phyloP scores from a whole-genome alignment of 2,797 vertebrate genomes.

The Salmo trutta region DNA sequence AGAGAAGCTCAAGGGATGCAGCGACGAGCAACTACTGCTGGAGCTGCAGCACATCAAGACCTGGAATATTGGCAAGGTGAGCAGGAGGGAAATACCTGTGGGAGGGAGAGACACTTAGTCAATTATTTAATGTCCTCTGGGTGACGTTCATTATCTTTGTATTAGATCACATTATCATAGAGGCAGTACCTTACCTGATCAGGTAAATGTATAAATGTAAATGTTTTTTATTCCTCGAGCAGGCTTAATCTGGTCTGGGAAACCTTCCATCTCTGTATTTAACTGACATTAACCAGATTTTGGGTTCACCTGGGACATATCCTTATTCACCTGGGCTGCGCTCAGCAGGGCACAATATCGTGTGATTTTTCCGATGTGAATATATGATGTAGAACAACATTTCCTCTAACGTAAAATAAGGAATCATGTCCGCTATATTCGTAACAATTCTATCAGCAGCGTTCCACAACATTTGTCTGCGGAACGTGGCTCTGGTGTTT shows the following conservation, averaged over 20 bases:
- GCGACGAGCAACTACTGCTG: slow-evolving; percentile 91
- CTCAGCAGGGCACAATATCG: not conserved
- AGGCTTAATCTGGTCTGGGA: slow-evolving; percentile 1
- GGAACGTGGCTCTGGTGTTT: not conserved
- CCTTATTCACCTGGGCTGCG: not conserved
- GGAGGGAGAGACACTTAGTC: not conserved
- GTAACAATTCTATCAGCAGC: not conserved
- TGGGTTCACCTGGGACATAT: not conserved
- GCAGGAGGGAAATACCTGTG: slow-evolving; percentile 11
- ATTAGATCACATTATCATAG: not conserved
- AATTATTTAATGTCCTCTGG: not conserved
- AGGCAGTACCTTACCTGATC: not conserved
- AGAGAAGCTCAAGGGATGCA: slow-evolving; percentile 93
- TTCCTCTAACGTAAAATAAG: not conserved
- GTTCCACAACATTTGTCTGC: not conserved
- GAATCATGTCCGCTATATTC: not conserved
- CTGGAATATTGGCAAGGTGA: slow-evolving; percentile 98
- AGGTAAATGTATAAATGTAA: not conserved
- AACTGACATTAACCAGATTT: not conserved
- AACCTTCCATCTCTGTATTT: not conserved
- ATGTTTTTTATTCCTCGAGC: not conserved
- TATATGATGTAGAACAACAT: not conserved
- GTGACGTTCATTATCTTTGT: not conserved
- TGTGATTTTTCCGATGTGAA: not conserved
- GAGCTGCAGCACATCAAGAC: slow-evolving; percentile 98